phyloP scores from a whole-genome alignment of 2,888 invertebrate genomes.

The Chrysolina haemoptera region DNA sequence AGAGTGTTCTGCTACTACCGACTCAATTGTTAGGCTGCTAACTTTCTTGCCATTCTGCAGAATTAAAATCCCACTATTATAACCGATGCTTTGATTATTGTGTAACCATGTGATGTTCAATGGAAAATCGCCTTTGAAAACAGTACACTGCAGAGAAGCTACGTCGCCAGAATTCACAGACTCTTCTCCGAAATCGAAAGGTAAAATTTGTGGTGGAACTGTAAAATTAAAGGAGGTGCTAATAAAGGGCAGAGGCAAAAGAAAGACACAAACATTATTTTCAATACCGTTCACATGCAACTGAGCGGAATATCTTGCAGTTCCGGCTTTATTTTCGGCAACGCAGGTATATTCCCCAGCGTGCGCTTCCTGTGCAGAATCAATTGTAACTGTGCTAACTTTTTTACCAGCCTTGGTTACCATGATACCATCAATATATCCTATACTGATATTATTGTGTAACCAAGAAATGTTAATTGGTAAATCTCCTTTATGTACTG shows the following conservation, averaged over 20 bases:
- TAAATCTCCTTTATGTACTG: conserved; percentile 81
- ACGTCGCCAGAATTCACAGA: conserved; percentile 69
- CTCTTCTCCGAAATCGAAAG: conserved; percentile 83
- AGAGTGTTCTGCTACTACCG: conserved; percentile 74
- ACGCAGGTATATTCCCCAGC: conserved; percentile 84
- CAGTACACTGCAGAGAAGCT: conserved; percentile 73
- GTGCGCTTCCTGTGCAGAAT: conserved; percentile 80
- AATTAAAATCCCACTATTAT: conserved; percentile 62
- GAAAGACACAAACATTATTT: too few relatives aligned
- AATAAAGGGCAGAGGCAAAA: conserved; percentile 38
- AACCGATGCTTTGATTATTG: conserved; percentile 67
- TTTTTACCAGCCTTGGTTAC: conserved; percentile 70
- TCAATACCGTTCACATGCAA: conserved; percentile 78
- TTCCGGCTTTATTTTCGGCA: conserved; percentile 79
- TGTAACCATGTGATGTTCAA: conserved; percentile 82
- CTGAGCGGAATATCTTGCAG: conserved; percentile 75
- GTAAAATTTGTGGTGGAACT: conserved; percentile 73
- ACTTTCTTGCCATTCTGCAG: conserved; percentile 71
- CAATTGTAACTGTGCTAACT: conserved; percentile 79
- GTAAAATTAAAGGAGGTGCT: conserved; percentile 38
- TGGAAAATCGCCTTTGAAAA: conserved; percentile 84
- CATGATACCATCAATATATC: conserved; percentile 57
- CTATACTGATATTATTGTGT: conserved; percentile 76
- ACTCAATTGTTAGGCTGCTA: conserved; percentile 74
- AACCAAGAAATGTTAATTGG: conserved; percentile 83